phyloP scores from a whole-genome alignment of 2,113 vertebrate species.

The Trematocara unimaculatum region DNA sequence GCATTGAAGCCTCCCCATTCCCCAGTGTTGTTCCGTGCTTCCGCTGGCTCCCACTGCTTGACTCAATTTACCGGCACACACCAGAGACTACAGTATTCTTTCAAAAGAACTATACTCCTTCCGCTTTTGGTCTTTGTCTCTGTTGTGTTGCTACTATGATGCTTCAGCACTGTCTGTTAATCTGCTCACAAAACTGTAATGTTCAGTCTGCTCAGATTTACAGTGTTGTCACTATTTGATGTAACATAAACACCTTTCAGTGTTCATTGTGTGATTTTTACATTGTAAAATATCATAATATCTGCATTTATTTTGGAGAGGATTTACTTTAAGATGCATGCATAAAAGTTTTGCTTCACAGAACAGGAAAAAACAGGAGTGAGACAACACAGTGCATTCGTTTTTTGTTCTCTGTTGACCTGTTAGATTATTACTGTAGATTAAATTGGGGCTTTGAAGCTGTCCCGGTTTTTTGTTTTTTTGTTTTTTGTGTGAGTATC shows the following conservation, averaged over 20 bases:
- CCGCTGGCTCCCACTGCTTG: not conserved
- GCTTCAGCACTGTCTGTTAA: not conserved
- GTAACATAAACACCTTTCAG: not conserved
- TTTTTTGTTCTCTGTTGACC: not conserved
- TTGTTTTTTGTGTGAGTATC: not conserved
- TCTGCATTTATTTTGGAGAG: not conserved
- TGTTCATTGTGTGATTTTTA: not conserved
- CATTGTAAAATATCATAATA: not conserved
- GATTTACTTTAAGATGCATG: not conserved
- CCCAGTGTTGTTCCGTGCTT: not conserved
- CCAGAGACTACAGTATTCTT: not conserved
- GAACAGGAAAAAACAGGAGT: not conserved
- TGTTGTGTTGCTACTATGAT: not conserved
- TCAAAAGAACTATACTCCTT: not conserved
- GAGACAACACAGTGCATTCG: not conserved
- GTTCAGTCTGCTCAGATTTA: not conserved
- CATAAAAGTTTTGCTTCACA: not conserved
- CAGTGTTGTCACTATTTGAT: not conserved
- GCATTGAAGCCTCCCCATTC: constrained; percentile 4
- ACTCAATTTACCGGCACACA: not conserved
- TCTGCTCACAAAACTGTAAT: not conserved
- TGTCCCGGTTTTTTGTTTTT: not conserved
- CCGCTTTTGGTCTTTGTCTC: not conserved
- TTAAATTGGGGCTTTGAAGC: not conserved
- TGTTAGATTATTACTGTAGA: not conserved